Evolutionary conservation across 2,888 invertebrate genomes (phyloP), one percentile per base, ranked within the genome.

Genomic region (Drosophila melanocephala): DNA sequence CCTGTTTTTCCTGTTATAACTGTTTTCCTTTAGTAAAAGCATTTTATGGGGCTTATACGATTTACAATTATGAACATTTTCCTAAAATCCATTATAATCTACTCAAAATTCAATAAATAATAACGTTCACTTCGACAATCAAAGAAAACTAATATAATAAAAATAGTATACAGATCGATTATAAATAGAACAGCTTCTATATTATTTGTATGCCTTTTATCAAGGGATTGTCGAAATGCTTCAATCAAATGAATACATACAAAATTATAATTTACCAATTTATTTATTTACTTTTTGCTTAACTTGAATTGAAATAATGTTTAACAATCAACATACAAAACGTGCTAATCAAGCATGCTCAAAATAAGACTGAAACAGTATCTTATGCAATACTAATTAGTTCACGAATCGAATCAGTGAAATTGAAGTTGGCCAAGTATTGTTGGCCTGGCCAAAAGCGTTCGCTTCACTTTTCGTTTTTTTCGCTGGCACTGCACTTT

Each of bases 401-500:
- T 28, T 30, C 9, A 39, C 5, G 28, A 26, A n/a, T 33, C 22
- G 30, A 52, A 28, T 39, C 10, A 10, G 12, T 26, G 33, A 32
- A 47, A 60, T 14, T 60, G 14, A 56, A 30, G 50, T 65, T 56
- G 33, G 56, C 64, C 71, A 30, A 39, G 39, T 42, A 52, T 26
- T 42, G 12, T 63, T 58, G 57, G 32, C 62, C 32, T 35, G 28
- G 55, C 58, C 57, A 47, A 69, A 50, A 70, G 60, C 69, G 75
- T 74, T 55, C 37, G 69, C 58, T 64, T 77, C 52, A 72, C 65
- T 73, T 69, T 62, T 70, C 52, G 60, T 47, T 50, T 71, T 82
- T 73, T 80, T 66, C 51, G 82, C 78, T 81, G 59, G 28, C 64
- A 61, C 58, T 80, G 80, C 81, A 77, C 61, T 82, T 83, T 75